Conservation (phyloP, 2,888 invertebrate species). For the Pristionchus japonicus region DNA sequence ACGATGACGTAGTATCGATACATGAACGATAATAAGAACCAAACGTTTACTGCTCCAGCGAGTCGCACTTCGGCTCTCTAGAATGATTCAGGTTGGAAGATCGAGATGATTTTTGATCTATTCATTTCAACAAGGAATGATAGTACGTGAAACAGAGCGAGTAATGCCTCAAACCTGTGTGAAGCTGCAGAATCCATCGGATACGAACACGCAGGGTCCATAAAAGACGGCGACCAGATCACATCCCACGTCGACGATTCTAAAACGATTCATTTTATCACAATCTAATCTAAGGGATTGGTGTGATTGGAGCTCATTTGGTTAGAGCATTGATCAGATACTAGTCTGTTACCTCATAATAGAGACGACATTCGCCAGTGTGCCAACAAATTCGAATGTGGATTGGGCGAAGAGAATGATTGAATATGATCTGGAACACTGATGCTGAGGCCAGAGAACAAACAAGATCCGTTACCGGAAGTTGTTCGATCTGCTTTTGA, state of each 20-base stretch:
- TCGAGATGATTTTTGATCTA: too few species aligned
- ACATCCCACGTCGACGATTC: not conserved
- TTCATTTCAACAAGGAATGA: not conserved
- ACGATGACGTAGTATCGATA: constrained; percentile 8
- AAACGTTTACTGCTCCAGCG: not conserved
- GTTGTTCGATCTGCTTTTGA: not conserved
- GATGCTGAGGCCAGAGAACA: not conserved
- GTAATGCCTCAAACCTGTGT: not conserved
- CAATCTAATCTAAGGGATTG: too few species aligned
- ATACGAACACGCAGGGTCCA: not conserved
- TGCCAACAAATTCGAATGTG: not conserved
- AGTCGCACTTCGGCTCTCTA: not conserved
- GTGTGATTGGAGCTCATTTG: too few species aligned
- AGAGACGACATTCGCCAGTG: not conserved
- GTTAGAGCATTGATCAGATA: not conserved
- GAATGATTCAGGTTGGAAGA: not conserved
- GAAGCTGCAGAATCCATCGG: not conserved
- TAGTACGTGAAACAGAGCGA: not conserved
- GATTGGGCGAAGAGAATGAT: not conserved
- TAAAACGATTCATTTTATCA: not conserved
- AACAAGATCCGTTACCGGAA: not conserved
- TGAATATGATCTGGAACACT: not conserved
- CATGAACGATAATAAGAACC: not conserved
- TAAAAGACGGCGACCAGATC: not conserved
- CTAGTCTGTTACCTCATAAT: not conserved